Conservation (phyloP, 2,797 vertebrate genomes). For the Hapalemur alaotrensis region DNA sequence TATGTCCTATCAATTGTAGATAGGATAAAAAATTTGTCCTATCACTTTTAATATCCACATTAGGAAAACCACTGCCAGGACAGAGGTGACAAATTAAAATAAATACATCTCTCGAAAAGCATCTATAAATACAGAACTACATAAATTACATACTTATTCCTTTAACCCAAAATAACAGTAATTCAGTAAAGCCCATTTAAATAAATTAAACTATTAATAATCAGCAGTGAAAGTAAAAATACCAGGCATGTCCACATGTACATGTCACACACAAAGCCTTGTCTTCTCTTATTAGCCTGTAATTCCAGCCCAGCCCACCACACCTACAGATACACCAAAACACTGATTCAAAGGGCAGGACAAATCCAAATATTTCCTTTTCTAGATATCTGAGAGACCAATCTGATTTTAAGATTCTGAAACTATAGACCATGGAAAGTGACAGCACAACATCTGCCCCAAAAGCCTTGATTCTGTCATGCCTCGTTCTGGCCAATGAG, state of each 20-base stretch:
- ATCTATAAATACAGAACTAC: background rate
- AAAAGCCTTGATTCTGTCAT: background rate
- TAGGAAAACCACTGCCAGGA: background rate
- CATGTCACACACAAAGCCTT: background rate
- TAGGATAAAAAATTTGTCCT: background rate
- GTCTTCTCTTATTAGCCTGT: background rate
- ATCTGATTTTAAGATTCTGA: slow-evolving; percentile 21
- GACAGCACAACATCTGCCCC: background rate
- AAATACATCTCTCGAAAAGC: background rate
- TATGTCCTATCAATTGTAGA: background rate
- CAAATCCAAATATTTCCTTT: background rate
- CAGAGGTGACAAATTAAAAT: background rate
- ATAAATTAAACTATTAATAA: background rate
- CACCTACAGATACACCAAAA: background rate
- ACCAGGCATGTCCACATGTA: background rate
- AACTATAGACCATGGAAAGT: background rate
- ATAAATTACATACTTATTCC: background rate
- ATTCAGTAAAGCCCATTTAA: background rate
- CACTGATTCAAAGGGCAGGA: background rate
- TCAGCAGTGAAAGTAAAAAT: background rate
- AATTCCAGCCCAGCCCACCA: background rate
- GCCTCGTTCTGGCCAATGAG: background rate
- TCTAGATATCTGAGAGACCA: background rate
- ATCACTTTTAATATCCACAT: background rate
- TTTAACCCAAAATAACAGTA: background rate